Evolutionary conservation across 1,140 invertebrate genomes (phyloP).

Genomic region (Cyphomyrmex costatus): DNA sequence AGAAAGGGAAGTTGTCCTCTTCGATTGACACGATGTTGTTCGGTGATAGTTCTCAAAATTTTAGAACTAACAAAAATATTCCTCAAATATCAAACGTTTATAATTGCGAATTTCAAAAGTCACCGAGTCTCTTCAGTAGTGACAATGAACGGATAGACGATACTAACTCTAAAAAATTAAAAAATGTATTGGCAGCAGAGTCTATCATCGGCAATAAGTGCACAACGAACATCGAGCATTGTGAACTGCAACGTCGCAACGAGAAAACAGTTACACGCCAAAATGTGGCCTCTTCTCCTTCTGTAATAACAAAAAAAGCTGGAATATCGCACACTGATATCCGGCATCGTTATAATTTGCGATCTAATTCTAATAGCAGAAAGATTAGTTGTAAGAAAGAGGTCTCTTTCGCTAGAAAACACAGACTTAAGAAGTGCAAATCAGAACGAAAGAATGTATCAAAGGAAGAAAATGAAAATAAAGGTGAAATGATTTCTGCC

Average conservation of each 20-base stretch:
- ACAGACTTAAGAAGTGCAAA: too few species aligned
- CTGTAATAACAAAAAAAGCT: too few species aligned
- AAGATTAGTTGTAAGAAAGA: too few species aligned
- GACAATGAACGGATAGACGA: background rate
- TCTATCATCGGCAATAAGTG: too few species aligned
- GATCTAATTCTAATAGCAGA: too few species aligned
- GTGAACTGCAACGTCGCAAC: background rate
- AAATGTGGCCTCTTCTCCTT: background rate
- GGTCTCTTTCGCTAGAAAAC: too few species aligned
- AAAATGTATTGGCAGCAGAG: background rate
- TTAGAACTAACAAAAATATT: background rate
- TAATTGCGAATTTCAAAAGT: background rate
- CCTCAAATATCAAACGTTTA: background rate
- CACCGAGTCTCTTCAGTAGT: too few species aligned
- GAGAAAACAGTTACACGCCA: background rate
- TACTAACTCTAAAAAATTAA: background rate
- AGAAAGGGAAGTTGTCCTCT: background rate
- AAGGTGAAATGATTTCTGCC: conserved; percentile 20
- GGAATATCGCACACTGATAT: too few species aligned
- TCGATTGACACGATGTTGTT: background rate
- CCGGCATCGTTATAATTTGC: too few species aligned
- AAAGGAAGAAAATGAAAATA: background rate
- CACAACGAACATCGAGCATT: too few species aligned
- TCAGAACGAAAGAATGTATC: background rate
- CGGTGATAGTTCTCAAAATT: background rate